phyloP scores from a whole-genome alignment of 2,888 invertebrate genomes.

The Ectemnius lituratus region DNA sequence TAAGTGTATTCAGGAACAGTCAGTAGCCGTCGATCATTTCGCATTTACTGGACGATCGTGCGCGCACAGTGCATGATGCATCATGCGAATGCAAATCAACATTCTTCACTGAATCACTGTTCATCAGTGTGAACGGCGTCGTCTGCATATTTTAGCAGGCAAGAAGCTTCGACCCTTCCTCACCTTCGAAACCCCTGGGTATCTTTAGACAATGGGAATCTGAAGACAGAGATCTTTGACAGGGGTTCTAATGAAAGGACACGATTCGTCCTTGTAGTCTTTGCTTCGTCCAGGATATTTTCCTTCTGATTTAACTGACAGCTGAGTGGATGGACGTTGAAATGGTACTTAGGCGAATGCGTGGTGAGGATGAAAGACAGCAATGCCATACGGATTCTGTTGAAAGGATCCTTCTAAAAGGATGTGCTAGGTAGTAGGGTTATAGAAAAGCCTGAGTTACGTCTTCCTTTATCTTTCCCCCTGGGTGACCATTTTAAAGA shows the following conservation, averaged over 20 bases:
- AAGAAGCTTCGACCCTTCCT: no score
- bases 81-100: slow-evolving; percentile 35
- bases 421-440: slow-evolving; percentile 24
- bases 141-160: not conserved
- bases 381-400: slow-evolving; percentile 28
- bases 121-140: not conserved
- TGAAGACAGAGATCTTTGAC: no score
- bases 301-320: slow-evolving; percentile 28
- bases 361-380: slow-evolving; percentile 20
- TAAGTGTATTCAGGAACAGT: no score
- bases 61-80: slow-evolving; percentile 24
- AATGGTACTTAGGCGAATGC: slow-evolving; percentile 8
- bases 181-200: no score
- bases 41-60: no score
- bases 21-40: no score
- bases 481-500: slow-evolving; percentile 23
- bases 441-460: slow-evolving; percentile 32
- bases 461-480: slow-evolving; percentile 29
- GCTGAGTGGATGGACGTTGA: slow-evolving; percentile 29
- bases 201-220: no score
- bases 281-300: slow-evolving; percentile 11
- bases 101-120: slow-evolving; percentile 30
- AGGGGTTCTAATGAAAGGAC: no score
- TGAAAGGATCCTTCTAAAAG: slow-evolving; percentile 43
- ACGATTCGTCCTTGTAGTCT: not conserved